Base-by-base conservation (phyloP, 2,888 invertebrate genomes). In the Eristalinus sepulchralis region DNA sequence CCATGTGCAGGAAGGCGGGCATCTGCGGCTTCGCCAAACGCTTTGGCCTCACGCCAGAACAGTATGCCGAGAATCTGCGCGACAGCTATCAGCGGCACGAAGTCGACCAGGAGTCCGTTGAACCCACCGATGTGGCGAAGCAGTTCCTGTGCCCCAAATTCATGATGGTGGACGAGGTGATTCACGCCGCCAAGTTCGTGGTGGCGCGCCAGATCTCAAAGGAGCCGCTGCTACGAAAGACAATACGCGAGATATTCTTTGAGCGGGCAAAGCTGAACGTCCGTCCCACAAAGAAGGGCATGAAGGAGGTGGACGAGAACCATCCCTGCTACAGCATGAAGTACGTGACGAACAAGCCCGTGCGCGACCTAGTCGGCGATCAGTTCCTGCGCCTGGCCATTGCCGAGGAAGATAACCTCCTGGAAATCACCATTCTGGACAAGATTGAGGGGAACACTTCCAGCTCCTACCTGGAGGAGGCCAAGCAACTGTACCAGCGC, bases 61-160 rank as follows among this genome's bases (percentile, higher is more conserved):
- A 99, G 92, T 98, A 98, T 92, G 98, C 98, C 0, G 98, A 99
- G 93, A 99, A 99, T 93, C 94, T 99, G 8, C 95, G 98, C 0
- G 98, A 99, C 91, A 98, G 98, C 92, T 99, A 99, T 92, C 97
- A 98, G 91, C 94, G 98, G 13, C 97, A 98, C 91, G 99, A 99
- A 90, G 97, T 99, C 1, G 98, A 98, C 67, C 98, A 99, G 91
- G 97, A 97, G 89, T 95, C 96, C 0, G 94, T 95, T n/a, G 96
- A 97, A 88, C 98, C 98, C 0, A 90, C 94, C 0, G 97, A 97
- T 88, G 94, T 97, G 20, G 98, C 98, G 0, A 95, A 95, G 72
- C 96, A 97, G 89, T 97, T 95, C 90, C 93, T 96, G 27, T 94
- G 94, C 89, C 91, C 92, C 3, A 95, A 95, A 90, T 96, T 97